Evolutionary conservation across 2,888 invertebrate species (phyloP).

Genomic region (Drosophila falleni): DNA sequence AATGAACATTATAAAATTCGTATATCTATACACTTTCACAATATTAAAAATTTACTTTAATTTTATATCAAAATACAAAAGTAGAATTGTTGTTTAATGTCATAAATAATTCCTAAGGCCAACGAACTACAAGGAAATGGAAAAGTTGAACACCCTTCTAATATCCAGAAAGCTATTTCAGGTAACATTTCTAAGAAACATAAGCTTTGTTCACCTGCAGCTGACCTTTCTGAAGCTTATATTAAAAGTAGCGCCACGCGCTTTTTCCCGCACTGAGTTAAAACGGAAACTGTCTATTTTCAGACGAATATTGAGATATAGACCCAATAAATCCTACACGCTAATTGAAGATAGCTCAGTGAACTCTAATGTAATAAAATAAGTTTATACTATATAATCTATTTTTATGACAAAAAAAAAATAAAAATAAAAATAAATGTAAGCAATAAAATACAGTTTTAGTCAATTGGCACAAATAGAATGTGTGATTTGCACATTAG

Average conservation of each 20-base stretch:
- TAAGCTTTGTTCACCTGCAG: slow-evolving; percentile 16
- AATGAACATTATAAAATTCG: too few relatives aligned
- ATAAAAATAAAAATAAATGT: too few relatives aligned
- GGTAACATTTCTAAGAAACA: slow-evolving; percentile 26
- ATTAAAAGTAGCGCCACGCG: background rate
- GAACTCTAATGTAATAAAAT: too few relatives aligned
- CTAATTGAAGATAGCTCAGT: too few relatives aligned
- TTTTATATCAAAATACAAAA: background rate
- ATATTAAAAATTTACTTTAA: background rate
- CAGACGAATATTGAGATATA: background rate
- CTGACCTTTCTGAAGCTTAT: slow-evolving; percentile 48
- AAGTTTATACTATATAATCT: too few relatives aligned
- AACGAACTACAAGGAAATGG: background rate
- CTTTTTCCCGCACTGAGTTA: background rate
- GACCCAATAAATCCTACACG: too few relatives aligned
- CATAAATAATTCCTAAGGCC: background rate
- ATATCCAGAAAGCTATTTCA: slow-evolving; percentile 51
- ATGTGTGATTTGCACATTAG: too few relatives aligned
- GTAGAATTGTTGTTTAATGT: background rate
- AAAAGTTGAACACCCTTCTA: slow-evolving; percentile 43
- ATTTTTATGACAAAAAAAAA: too few relatives aligned
- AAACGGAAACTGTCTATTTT: background rate
- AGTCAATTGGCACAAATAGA: too few relatives aligned
- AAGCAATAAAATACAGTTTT: too few relatives aligned
- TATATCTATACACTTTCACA: background rate